These are phyloP conservation scores for Cheirogaleus medius DNA, from an alignment of 2,113 vertebrate species.

Conservation along the genomic window DNA sequence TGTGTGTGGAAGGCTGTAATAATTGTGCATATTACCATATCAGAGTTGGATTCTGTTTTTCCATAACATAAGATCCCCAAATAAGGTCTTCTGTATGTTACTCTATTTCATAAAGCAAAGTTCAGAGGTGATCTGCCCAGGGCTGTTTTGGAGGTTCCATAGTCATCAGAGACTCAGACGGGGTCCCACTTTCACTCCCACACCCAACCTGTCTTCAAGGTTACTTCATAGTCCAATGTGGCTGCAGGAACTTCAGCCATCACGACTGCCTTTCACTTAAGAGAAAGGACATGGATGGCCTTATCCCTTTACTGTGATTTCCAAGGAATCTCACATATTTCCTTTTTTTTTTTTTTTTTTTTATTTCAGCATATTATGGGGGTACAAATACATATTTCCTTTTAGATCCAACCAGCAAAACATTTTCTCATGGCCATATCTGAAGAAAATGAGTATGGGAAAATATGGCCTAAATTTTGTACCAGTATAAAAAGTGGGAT, in stretches of 20 bases:
- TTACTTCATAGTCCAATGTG: no score
- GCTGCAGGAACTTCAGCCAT: fast-evolving
- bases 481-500: not conserved
- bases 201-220: not conserved
- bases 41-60: no score
- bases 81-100: not conserved
- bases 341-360: no score
- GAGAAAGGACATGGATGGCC: not conserved
- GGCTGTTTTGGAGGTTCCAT: not conserved
- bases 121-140: no score
- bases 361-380: no score
- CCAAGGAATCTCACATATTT: not conserved
- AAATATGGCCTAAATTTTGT: not conserved
- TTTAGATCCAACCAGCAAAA: not conserved
- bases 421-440: not conserved
- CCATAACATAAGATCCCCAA: not conserved
- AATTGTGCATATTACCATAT: fast-evolving
- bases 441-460: not conserved
- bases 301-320: not conserved
- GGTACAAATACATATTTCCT: fast-evolving
- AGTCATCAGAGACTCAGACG: not conserved
- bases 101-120: not conserved
- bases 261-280: not conserved
- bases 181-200: not conserved
- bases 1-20: no score